phyloP scores from a whole-genome alignment of 92 coral and sea anemone genomes.

The Actinostola sp. region DNA sequence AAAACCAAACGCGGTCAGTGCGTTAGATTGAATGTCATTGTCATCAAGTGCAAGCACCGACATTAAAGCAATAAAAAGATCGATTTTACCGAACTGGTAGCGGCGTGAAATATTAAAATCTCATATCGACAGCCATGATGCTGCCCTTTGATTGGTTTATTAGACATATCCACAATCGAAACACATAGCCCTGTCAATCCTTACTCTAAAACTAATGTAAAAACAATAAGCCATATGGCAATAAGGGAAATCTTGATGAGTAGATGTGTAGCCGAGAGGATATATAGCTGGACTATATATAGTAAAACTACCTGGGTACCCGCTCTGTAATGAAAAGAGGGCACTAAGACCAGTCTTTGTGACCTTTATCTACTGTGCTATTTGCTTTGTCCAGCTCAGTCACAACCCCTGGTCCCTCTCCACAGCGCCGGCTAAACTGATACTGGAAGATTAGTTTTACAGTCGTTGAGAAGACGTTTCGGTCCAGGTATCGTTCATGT shows the following conservation, averaged over 20 bases:
- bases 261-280: too few species aligned
- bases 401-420: neutral
- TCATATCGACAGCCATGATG: constrained; percentile 36
- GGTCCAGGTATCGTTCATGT: too few species aligned
- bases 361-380: neutral
- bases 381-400: constrained; percentile 8
- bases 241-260: neutral
- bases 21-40: constrained; percentile 29
- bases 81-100: constrained; percentile 26
- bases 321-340: neutral
- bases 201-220: neutral
- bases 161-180: constrained; percentile 5
- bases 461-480: too few species aligned
- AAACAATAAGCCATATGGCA: constrained; percentile 12
- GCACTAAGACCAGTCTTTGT: constrained; percentile 12
- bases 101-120: constrained; percentile 39
- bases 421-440: constrained; percentile 8
- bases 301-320: neutral
- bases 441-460: neutral
- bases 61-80: constrained; percentile 20
- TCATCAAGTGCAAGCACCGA: constrained; percentile 8
- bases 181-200: constrained; percentile 7
- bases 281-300: neutral
- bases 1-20: constrained; percentile 8
- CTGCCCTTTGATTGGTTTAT: constrained; percentile 15